Percentiles rank a stretch among this genome's conserved stretches.
Evolutionary conservation across 2,888 invertebrate species (phyloP).

Genomic region (Philaethria dido): DNA sequence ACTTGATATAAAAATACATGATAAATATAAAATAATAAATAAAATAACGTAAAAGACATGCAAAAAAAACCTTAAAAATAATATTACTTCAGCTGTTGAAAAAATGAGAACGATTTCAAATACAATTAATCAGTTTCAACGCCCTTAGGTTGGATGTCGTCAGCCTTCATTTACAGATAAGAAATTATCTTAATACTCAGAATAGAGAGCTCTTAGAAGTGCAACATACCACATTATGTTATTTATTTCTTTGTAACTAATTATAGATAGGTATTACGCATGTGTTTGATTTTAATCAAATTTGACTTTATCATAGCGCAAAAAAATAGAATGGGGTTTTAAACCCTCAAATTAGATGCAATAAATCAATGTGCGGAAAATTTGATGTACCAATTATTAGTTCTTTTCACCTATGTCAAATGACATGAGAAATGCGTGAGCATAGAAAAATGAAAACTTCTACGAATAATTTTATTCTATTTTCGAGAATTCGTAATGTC

Average conservation of each 20-base stretch:
- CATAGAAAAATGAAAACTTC: too few relatives aligned
- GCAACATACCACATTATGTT: conserved; percentile 9
- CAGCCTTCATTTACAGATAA: conserved; percentile 27
- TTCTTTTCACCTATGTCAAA: too few relatives aligned
- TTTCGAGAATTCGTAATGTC: not conserved
- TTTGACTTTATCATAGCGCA: too few relatives aligned
- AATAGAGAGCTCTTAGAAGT: conserved; percentile 14
- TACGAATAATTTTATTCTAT: too few relatives aligned
- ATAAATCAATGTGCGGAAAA: too few relatives aligned
- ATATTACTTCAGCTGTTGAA: not conserved
- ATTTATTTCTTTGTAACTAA: conserved; percentile 2
- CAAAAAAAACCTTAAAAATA: not conserved
- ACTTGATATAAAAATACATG: too few relatives aligned
- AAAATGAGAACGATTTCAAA: not conserved
- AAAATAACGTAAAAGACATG: too few relatives aligned
- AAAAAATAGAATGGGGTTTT: too few relatives aligned
- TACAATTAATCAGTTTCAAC: conserved; percentile 6
- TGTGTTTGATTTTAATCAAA: not conserved
- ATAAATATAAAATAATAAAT: too few relatives aligned
- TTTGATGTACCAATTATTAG: too few relatives aligned
- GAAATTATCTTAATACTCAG: conserved; percentile 22
- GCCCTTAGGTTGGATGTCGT: conserved; percentile 18
- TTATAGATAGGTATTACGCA: not conserved
- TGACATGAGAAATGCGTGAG: too few relatives aligned
- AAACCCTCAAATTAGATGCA: too few relatives aligned